These are phyloP conservation scores for Aphidius gifuensis DNA, from an alignment of 1,140 invertebrate species.

Conservation along the genomic window DNA sequence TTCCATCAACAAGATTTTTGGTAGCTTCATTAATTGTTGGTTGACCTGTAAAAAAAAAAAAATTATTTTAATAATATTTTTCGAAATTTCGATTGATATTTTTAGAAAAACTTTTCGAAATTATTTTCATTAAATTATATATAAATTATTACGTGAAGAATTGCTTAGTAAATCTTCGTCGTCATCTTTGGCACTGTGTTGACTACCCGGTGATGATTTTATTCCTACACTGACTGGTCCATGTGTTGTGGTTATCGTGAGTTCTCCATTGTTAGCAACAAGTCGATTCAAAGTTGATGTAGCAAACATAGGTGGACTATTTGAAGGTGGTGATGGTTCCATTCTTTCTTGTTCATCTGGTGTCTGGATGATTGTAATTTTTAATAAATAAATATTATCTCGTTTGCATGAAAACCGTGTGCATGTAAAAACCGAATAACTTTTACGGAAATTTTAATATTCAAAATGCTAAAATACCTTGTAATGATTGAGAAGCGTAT, in stretches of 20 bases:
- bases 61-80: not conserved
- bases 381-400: no score
- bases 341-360: constrained; percentile 51
- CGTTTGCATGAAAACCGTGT: no score
- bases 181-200: constrained; percentile 53
- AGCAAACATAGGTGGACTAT: constrained; percentile 51
- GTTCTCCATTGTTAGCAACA: constrained; percentile 71
- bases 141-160: constrained; percentile 71
- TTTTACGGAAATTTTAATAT: not conserved
- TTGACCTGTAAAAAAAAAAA: constrained; percentile 65
- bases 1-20: constrained; percentile 92
- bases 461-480: constrained; percentile 34
- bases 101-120: not conserved
- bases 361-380: constrained; percentile 28
- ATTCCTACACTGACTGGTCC: constrained; percentile 52
- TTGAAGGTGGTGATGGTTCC: constrained; percentile 52
- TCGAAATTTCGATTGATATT: no score
- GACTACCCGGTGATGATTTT: constrained; percentile 47
- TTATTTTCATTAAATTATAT: not conserved
- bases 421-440: constrained; percentile 24
- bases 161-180: constrained; percentile 72
- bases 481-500: constrained; percentile 51
- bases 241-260: constrained; percentile 74
- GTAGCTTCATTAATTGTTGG: constrained; percentile 90
- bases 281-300: constrained; percentile 62